A percentile compares a stretch with the other conserved stretches of the same genome.
Evolutionary conservation across 2,113 vertebrate genomes (phyloP).

Genomic region (Rhombomys opimus): DNA sequence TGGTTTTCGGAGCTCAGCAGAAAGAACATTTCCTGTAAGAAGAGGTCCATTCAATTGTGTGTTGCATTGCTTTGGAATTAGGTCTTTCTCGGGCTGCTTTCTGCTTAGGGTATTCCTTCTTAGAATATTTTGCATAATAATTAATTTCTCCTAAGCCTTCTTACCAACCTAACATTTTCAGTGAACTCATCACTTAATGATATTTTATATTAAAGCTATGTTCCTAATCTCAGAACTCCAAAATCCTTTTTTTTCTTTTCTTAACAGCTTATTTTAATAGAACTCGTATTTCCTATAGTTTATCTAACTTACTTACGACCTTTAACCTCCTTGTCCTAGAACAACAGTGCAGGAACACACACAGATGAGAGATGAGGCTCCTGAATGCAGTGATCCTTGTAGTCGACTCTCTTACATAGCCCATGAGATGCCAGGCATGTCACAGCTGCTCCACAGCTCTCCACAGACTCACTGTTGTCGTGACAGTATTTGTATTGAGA

Average conservation of each 20-base stretch:
- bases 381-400: background rate
- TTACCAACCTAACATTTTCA: background rate
- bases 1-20: background rate
- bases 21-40: background rate
- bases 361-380: background rate
- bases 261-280: background rate
- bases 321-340: background rate
- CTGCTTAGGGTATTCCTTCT: background rate
- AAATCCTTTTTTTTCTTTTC: background rate
- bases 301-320: background rate
- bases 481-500: background rate
- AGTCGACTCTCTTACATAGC: background rate
- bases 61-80: background rate
- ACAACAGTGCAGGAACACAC: background rate
- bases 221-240: background rate
- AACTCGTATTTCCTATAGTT: background rate
- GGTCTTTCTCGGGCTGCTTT: background rate
- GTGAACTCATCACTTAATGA: background rate
- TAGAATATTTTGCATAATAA: background rate
- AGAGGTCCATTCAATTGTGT: background rate
- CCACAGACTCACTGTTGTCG: rapidly evolving
- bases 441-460: background rate
- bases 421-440: background rate
- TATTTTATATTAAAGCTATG: background rate
- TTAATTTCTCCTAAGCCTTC: background rate